These are phyloP conservation scores for Drosophila setifemur DNA, from an alignment of 1,140 invertebrate species.

Conservation along the genomic window DNA sequence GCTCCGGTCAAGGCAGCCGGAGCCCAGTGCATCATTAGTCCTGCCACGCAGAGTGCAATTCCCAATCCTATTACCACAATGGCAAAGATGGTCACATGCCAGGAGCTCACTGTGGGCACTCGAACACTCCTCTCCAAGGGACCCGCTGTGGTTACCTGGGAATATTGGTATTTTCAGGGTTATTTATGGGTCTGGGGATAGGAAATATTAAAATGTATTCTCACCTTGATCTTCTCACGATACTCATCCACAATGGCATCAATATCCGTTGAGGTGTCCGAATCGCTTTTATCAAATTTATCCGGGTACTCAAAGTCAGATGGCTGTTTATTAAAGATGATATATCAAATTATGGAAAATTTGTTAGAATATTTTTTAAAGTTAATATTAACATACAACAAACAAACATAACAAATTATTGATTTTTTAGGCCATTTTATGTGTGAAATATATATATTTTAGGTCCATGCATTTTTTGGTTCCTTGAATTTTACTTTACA, in stretches of 20 bases:
- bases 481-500: too few species aligned
- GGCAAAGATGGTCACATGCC: constrained; percentile 73
- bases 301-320: constrained; percentile 79
- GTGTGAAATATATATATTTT: too few species aligned
- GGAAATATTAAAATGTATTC: too few species aligned
- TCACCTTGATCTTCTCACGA: constrained; percentile 78
- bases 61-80: constrained; percentile 68
- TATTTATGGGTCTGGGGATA: too few species aligned
- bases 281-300: constrained; percentile 76
- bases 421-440: too few species aligned
- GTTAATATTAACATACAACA: too few species aligned
- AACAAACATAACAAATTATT: too few species aligned
- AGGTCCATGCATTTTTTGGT: too few species aligned
- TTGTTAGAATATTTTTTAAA: neutral
- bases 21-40: constrained; percentile 60
- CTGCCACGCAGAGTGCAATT: constrained; percentile 59
- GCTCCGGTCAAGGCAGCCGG: constrained; percentile 66
- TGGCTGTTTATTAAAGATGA: too few species aligned
- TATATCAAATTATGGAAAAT: too few species aligned
- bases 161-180: too few species aligned
- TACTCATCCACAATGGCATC: constrained; percentile 82
- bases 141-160: constrained; percentile 77
- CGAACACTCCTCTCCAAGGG: constrained; percentile 73
- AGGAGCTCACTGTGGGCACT: constrained; percentile 70
- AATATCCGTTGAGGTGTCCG: constrained; percentile 82